These are phyloP conservation scores for Ormia ochracea DNA, from an alignment of 2,888 invertebrate genomes.

Conservation along the genomic window DNA sequence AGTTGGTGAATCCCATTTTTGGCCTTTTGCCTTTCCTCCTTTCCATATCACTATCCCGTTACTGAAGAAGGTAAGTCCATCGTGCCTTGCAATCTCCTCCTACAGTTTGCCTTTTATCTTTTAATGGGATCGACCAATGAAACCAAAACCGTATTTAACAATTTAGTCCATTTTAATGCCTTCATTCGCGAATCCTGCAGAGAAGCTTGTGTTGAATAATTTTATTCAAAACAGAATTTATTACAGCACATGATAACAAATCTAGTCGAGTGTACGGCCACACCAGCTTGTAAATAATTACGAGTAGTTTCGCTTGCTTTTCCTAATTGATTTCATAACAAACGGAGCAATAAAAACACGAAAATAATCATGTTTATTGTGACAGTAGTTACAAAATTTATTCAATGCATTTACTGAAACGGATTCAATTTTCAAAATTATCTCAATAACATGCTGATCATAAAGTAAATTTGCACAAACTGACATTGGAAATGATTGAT, in stretches of 20 bases:
- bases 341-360: neutral
- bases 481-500: neutral
- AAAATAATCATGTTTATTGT: neutral
- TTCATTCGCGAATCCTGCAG: too few species aligned
- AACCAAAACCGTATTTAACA: too few species aligned
- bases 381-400: neutral
- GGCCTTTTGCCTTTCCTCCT: too few species aligned
- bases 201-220: too few species aligned
- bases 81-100: too few species aligned
- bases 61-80: too few species aligned
- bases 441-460: constrained; percentile 8
- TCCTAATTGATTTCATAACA: neutral
- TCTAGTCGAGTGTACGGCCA: too few species aligned
- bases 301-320: neutral
- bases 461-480: neutral
- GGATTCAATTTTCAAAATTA: constrained; percentile 18
- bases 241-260: neutral
- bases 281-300: neutral
- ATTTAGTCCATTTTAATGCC: too few species aligned
- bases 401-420: neutral
- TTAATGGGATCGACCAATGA: too few species aligned
- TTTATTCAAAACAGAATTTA: neutral
- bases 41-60: too few species aligned
- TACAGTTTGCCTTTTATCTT: too few species aligned
- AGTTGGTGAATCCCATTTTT: too few species aligned